Evolutionary conservation across 2,113 vertebrate genomes (phyloP), one percentile per base, ranked within the genome.

Genomic region (Acrocephalus arundinaceus): DNA sequence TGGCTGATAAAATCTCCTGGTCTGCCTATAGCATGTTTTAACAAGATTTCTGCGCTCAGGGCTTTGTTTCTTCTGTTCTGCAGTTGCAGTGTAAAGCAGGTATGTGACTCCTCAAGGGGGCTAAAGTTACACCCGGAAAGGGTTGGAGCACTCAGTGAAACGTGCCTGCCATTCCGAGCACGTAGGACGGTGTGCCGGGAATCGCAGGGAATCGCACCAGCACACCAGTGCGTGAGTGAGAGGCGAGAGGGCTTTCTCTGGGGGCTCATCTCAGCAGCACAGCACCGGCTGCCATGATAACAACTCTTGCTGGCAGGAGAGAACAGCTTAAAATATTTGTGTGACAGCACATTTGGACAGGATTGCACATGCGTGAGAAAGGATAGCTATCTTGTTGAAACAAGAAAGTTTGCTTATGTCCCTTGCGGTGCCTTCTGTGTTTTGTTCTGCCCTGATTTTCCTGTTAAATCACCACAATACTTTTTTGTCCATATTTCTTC

Each of bases 1-100:
- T 24, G 54, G 52, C 72, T 78, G 95, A 95, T 96, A 96, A 6
- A 81, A 93, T 94, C 96, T 96, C 65, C 71, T 85, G 82, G 57
- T 45, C 85, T 83, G 83, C 63, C 80, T 54, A 12, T 74, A 59
- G 74, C 78, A 21, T 73, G 93, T 94, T 92, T 89, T 70, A 85
- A 96, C 96, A 97, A 87, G 92, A 67, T 89, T 62, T 41, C 62
- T 67, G 68, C 7, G 12, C 80, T 85, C 49, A 3, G 65, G 82
- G 70, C 90, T 85, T 88, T 88, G 89, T 90, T 94, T 85, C 89
- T 49, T 75, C 72, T 39, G 18, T 91, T 83, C 70, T 45, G 61
- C 48, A 73, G 62, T 46, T 8, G 35, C 72, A 22, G 52, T 1
- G 46, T 74, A 68, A 88, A 61, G 58, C 77, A 92, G 89, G 79